Base-by-base conservation (phyloP, 37 sponge, comb jelly and placozoan species). In the Haliclona indistincta region DNA sequence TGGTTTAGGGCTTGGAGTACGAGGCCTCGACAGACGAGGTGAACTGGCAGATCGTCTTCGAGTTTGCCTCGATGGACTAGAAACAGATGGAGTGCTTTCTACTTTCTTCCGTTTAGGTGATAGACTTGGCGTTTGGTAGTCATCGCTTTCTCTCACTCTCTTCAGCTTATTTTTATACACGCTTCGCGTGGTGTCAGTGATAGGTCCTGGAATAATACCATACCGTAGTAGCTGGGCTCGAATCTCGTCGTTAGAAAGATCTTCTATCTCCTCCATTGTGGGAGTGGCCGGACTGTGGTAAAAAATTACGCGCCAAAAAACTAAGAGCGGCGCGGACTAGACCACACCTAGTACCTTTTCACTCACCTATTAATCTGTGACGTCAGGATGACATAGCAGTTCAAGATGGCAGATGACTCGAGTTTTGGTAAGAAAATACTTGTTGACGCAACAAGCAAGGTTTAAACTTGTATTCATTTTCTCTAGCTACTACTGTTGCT, bases 151-250 rank as follows among this genome's bases (percentile, higher is more conserved):
- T 22, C 52, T 73, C n/a, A n/a, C n/a, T 3, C 49, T 45, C 37
- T 34, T 43, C 17, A 93, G 83, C 75, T 61, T 72, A 10, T 56
- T 60, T n/a, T 79, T 43, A 52, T 95, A 95, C 2, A 91, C 36
- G 5, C 44, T 51, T 66, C 96, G 58, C 8, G 96, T 95, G 36
- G 86, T 62, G 22, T 72, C 77, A 23, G 74, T 95, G 36, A 95
- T 91, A 22, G 96, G 96, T 13, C 96, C 96, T 15, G 70, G 83
- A 0, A 84, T 67, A 2, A 85, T 74, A 0, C 96, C 96, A 30
- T 36, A 41, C n/a, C 13, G 43, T 25, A 23, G 47, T 41, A 95
- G 77, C 60, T 66, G 34, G 39, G 34, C 20, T 7, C 86, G 79
- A 43, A 95, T 56, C 75, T 87, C 86, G 35, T 38, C 67, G 52